phyloP scores from a whole-genome alignment of 2,797 vertebrate genomes.

The Tenualosa ilisha region DNA sequence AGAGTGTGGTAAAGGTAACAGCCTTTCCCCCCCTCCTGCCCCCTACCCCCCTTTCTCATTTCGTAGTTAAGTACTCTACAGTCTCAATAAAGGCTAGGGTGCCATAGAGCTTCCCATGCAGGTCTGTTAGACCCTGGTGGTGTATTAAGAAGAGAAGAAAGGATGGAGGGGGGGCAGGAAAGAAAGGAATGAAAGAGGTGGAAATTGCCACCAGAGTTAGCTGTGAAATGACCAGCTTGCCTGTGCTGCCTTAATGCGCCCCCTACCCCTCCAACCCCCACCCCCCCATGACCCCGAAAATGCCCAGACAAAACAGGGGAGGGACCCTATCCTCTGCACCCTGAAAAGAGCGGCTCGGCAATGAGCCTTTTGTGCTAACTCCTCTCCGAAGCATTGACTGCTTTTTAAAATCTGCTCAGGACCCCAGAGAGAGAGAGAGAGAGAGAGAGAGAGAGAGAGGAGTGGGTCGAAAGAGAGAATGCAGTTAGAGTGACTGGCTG shows the following conservation, averaged over 20 bases:
- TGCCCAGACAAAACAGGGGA: constrained; percentile 82
- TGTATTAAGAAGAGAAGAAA: constrained; percentile 64
- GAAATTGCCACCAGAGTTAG: constrained; percentile 78
- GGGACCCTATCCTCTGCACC: constrained; percentile 79
- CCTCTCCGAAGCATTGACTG: constrained; percentile 69
- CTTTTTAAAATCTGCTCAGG: constrained; percentile 56
- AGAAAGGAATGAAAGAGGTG: constrained; percentile 66
- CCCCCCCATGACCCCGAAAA: constrained; percentile 86
- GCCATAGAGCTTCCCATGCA: constrained; percentile 43
- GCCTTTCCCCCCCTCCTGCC: constrained; percentile 31
- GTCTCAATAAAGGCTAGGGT: constrained; percentile 62
- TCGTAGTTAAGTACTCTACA: constrained; percentile 63
- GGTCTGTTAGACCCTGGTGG: constrained; percentile 54
- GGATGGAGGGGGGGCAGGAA: constrained; percentile 27
- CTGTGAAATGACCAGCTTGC: constrained; percentile 75
- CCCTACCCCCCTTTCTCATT: constrained; percentile 40
- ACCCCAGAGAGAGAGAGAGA: constrained; percentile 38
- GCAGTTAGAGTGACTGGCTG: constrained; percentile 13
- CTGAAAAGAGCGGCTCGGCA: constrained; percentile 91
- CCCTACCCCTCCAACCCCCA: constrained; percentile 74
- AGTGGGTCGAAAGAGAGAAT: constrained; percentile 17
- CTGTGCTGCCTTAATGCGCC: constrained; percentile 72
- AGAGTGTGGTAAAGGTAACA: constrained; percentile 51
- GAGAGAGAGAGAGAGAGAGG: constrained; percentile 23
- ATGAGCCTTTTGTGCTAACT: constrained; percentile 89